Evolutionary conservation across 2,797 vertebrate genomes (phyloP), one percentile per base, ranked within the genome.

Genomic region (Malacoraja senta): DNA sequence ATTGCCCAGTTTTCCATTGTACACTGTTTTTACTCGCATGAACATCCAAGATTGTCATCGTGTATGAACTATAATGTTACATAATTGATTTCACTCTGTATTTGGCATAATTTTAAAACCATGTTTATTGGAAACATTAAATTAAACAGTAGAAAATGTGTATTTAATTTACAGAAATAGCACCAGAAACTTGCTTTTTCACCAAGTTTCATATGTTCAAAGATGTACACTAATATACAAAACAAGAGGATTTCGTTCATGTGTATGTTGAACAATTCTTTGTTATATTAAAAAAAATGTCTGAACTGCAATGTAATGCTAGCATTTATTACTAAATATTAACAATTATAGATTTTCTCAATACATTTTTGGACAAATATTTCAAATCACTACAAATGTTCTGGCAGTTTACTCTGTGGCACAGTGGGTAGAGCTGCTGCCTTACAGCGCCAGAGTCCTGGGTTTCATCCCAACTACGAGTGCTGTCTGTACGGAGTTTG

Each of bases 81-180:
- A 84, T 81, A 65, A 32, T 32, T 65, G 61, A 88, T 65, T 88
- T 63, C 61, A 35, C 32, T 3, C 7, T 35, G 15, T 68, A 83
- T 12, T 29, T 3, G 0, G 24, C 38, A 8, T 74, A 92, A 92
- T 74, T 92, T 92, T 71, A 92, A 92, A 92, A 92, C 38, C 35
- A 76, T 92, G 90, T 92, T 92, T 92, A 92, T 92, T 92, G 90
- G 38, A 92, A 92, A 76, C 90, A 92, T 92, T 92, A 92, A 92
- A 92, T 92, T 92, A 92, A 92, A 92, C 90, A 74, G 90, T 92
- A 92, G 90, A 92, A 92, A 92, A 92, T 76, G 90, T 72, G 90
- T 76, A 92, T 92, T 92, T 92, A 92, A 92, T 92, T 92, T 92
- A 92, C 90, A 92, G 90, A 92, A 92, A 92, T 92, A 92, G 90